A percentile compares a stretch with the other conserved stretches of the same genome.
These are phyloP conservation scores for Notothenia coriiceps DNA, from an alignment of 2,113 vertebrate species.

Conservation along the genomic window DNA sequence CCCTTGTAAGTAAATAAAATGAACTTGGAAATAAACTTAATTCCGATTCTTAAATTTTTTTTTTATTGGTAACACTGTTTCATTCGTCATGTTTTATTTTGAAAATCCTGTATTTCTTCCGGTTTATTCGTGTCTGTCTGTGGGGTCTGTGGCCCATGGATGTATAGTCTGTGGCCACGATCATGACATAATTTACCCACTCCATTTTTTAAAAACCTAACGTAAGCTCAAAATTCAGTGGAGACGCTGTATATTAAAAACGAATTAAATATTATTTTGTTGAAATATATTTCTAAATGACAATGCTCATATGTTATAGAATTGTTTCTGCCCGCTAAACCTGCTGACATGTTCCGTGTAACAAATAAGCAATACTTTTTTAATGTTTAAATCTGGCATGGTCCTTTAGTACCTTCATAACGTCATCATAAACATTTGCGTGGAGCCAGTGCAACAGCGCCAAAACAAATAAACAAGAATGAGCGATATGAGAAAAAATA, in stretches of 20 bases:
- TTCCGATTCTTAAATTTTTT: too few species aligned
- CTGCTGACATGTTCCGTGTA: not conserved
- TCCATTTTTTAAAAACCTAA: too few species aligned
- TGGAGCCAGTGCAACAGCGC: not conserved
- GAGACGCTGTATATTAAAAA: not conserved
- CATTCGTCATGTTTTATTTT: constrained; percentile 1
- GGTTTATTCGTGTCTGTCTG: not conserved
- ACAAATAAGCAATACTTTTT: not conserved
- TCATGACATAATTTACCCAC: not conserved
- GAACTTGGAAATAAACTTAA: too few species aligned
- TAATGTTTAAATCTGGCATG: not conserved
- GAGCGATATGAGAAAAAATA: fast-evolving
- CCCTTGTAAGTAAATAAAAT: too few species aligned
- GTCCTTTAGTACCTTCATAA: too few species aligned
- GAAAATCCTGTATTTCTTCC: not conserved
- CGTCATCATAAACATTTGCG: too few species aligned
- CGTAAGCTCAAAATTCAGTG: not conserved
- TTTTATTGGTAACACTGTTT: too few species aligned
- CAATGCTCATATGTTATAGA: not conserved
- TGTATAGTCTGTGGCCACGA: not conserved
- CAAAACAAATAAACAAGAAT: fast-evolving
- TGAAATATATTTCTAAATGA: not conserved
- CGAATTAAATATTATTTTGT: not conserved
- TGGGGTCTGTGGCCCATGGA: too few species aligned
- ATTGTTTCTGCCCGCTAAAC: not conserved